A percentile compares a stretch with the other conserved stretches of the same genome.
phyloP scores from a whole-genome alignment of 64 coral and sea anemone genomes.

The Catalaphyllia jardinei region DNA sequence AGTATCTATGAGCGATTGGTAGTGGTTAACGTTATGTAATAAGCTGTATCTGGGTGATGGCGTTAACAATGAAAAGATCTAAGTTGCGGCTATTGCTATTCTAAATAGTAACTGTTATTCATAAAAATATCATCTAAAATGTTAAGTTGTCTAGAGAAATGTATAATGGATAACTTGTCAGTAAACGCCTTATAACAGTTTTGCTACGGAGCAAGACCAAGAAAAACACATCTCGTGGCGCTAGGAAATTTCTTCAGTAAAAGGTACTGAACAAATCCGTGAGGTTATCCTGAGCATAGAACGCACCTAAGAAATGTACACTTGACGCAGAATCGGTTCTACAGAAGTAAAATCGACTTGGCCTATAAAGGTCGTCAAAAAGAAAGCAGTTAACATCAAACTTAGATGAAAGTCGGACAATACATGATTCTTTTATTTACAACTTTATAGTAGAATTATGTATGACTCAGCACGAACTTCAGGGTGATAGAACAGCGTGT shows the following conservation, averaged over 20 bases:
- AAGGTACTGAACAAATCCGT: neutral
- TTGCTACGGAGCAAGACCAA: constrained; percentile 19
- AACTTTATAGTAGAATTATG: constrained; percentile 44
- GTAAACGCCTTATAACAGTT: neutral
- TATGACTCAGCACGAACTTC: constrained; percentile 29
- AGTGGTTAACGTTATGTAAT: too few species aligned
- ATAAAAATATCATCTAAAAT: constrained; percentile 62
- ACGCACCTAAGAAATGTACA: neutral
- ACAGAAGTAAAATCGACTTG: neutral
- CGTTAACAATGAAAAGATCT: neutral
- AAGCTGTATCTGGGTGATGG: constrained; percentile 26
- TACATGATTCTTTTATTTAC: constrained; percentile 36
- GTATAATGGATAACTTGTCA: constrained; percentile 21
- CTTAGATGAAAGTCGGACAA: constrained; percentile 3
- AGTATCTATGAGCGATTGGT: neutral
- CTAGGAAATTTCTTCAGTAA: neutral
- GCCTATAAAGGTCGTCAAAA: neutral
- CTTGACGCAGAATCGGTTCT: neutral
- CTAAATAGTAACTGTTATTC: constrained; percentile 42
- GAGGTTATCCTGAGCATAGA: neutral
- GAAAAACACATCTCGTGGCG: constrained; percentile 15
- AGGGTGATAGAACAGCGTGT: neutral
- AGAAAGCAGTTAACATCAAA: neutral
- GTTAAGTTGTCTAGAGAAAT: constrained; percentile 22
- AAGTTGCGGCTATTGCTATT: constrained; percentile 25